These are phyloP conservation scores for Tadarida brasiliensis DNA, from an alignment of 2,797 vertebrate species.

Conservation along the genomic window DNA sequence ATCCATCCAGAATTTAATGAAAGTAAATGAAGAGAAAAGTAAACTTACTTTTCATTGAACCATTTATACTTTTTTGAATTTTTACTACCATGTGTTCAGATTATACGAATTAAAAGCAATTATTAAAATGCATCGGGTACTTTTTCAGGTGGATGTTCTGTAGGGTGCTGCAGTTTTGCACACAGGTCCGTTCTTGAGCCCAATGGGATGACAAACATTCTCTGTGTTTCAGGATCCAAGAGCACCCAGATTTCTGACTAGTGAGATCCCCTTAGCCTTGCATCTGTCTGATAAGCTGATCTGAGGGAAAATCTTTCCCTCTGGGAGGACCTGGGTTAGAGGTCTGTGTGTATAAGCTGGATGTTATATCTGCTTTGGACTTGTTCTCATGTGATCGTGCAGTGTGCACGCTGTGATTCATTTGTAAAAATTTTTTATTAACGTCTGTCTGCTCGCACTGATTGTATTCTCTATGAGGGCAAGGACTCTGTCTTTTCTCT, in stretches of 20 bases:
- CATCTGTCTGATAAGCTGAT: neutral
- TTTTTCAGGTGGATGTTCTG: neutral
- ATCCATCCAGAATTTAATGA: constrained; percentile 11
- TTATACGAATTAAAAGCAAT: constrained; percentile 25
- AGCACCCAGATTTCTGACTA: neutral
- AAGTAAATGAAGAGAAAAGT: constrained; percentile 4
- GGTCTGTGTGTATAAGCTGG: neutral
- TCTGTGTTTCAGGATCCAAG: neutral
- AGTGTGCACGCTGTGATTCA: neutral
- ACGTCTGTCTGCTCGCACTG: neutral
- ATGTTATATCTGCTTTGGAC: constrained; percentile 31
- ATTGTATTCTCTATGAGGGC: neutral
- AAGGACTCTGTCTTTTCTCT: neutral
- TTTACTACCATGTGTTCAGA: neutral
- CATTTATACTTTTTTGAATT: constrained; percentile 14
- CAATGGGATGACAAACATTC: neutral
- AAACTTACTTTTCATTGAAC: constrained; percentile 14
- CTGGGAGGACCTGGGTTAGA: neutral
- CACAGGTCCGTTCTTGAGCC: neutral
- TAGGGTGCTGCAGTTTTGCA: neutral
- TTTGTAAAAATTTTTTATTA: neutral
- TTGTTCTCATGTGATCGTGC: neutral
- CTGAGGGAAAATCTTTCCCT: neutral
- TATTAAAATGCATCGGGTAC: neutral
- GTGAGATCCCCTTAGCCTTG: neutral